Base-by-base conservation (phyloP, 2,113 vertebrate genomes). In the Lathamus discolor region DNA sequence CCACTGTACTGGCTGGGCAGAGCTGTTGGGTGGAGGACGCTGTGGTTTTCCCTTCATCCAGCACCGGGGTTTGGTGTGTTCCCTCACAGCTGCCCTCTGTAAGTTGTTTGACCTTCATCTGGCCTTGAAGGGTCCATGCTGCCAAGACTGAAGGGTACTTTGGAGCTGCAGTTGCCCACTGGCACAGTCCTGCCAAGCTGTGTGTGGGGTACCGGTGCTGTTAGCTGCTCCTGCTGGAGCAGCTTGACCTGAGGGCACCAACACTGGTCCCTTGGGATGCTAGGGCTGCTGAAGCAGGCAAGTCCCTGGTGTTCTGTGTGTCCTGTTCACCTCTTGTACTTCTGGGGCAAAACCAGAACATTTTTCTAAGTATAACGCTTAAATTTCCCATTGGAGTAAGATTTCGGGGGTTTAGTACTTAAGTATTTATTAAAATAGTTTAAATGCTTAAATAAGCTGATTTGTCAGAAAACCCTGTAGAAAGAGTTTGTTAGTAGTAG, bases 221-320 rank as follows among this genome's bases (percentile, higher is more conserved):
- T 14, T 46, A 33, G 70, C 86, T 8, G 3, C 20, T 39, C 78
- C 55, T 84, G 66, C 92, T 82, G 82, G 74, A 39, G 2, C 78
- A 16, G 18, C 1, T 9, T 24, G 62, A 7, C 67, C 35, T 3
- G 2, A 13, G 44, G 37, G 7, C n/a, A 5, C 13, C 7, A 5
- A 5, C 10, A 9, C 2, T 6, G 41, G 29, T 72, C 52, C 51
- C n/a, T 48, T 6, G 13, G 80, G 37, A 3, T 55, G 6, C 1
- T 25, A 29, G 59, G 83, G 33, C 25, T 13, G 5, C 9, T 44
- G 28, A 37, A 62, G 55, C 59, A 74, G 69, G 43, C 64, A 24
- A 17, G 9, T 52, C 35, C 68, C 22, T 52, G 28, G 1, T 0
- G 2, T 70, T 88, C 59, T 39, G 12, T 31, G 2, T 48, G 25